Conservation (phyloP, 2,113 vertebrate genomes). For the Gymnobelideus leadbeateri region DNA sequence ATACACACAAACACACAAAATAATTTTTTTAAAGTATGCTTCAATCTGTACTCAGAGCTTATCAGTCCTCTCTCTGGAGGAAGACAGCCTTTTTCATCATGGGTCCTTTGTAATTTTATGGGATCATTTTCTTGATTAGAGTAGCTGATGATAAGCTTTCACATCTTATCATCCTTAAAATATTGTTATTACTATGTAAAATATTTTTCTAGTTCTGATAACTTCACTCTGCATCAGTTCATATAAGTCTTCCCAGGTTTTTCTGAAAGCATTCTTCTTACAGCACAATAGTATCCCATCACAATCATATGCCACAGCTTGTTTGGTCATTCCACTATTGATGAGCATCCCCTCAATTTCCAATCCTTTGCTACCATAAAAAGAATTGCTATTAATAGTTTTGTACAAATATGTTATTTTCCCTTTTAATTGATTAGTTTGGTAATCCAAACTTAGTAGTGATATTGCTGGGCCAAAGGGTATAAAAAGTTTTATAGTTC, state of each 20-base stretch:
- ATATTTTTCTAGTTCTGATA: not conserved
- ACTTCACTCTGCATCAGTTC: not conserved
- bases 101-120: not conserved
- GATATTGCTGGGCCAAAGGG: not conserved
- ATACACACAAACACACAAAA: too few relatives aligned
- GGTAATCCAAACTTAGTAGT: not conserved
- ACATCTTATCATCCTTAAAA: not conserved
- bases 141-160: not conserved
- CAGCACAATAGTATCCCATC: not conserved
- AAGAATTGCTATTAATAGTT: not conserved
- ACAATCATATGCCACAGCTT: not conserved
- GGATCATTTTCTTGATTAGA: not conserved
- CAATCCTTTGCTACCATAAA: not conserved
- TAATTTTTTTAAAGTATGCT: not conserved
- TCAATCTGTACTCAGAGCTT: not conserved
- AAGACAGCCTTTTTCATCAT: not conserved
- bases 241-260: not conserved
- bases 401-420: not conserved
- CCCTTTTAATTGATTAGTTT: not conserved
- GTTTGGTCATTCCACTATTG: not conserved
- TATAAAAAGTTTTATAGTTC: not conserved
- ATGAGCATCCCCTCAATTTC: not conserved
- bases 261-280: not conserved
- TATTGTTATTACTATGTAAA: not conserved
- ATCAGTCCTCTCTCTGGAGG: not conserved